Percentiles rank a stretch among this genome's conserved stretches.
phyloP scores from a whole-genome alignment of 2,888 invertebrate species.

The Panzeria rudis region DNA sequence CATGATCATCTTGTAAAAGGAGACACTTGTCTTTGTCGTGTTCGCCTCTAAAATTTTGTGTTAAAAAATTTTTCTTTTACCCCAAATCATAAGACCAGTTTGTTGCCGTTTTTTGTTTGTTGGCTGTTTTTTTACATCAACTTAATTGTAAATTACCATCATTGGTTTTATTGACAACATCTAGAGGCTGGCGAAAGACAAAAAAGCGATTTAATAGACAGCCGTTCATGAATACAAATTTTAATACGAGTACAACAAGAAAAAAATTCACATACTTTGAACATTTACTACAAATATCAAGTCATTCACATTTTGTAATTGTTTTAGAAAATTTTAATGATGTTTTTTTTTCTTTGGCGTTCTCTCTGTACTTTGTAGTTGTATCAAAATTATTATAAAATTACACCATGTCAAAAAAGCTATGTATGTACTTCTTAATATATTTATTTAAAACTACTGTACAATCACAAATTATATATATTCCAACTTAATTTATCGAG shows the following conservation, averaged over 20 bases:
- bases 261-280: not conserved
- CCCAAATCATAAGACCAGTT: conserved; percentile 57
- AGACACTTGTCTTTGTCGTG: conserved; percentile 36
- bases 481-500: too few species aligned
- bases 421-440: too few species aligned
- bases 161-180: conserved; percentile 63
- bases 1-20: conserved; percentile 44
- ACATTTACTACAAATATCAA: conserved; percentile 23
- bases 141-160: conserved; percentile 69
- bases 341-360: not conserved
- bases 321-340: conserved; percentile 38
- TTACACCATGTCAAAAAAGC: conserved; percentile 25
- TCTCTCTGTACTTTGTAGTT: not conserved
- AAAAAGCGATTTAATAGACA: conserved; percentile 3
- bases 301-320: conserved; percentile 56
- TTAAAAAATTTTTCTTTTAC: conserved; percentile 15
- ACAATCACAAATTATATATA: too few species aligned
- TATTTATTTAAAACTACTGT: too few species aligned
- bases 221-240: conserved; percentile 18
- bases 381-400: not conserved
- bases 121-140: conserved; percentile 43
- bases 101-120: not conserved
- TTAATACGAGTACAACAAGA: not conserved
- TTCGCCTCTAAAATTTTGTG: conserved; percentile 49
- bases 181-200: conserved; percentile 5